Evolutionary conservation across 2,888 invertebrate species (phyloP), one percentile per base, ranked within the genome.

Genomic region (Neria commutata): DNA sequence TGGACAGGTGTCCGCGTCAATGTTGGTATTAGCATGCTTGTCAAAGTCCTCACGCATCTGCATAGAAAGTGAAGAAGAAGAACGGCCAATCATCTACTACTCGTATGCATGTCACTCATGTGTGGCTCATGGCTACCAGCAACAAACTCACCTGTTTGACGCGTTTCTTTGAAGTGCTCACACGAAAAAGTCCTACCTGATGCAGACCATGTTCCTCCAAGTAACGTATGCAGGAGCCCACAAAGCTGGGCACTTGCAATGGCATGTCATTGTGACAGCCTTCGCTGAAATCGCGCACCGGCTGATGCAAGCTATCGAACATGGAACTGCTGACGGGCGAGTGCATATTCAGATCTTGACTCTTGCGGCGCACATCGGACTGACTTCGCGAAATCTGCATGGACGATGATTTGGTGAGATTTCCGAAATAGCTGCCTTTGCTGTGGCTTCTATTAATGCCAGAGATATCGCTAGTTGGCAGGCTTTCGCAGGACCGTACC

Each of bases 11-110:
- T 92, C 91, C 10, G 89, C 86, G 66, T 90, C 90, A 69, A 95
- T 84, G 23, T 53, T 37, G 59, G 87, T 85, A 14, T 86, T 85
- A 70, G 88, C 87, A 17, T 92, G 93, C 63, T 88, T 88, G 83
- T 96, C 94, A 83, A 96, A 94, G 64, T 94, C 94, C 78, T 96
- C 95, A 47, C 94, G 85, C 65, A 96, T 83, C 94, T 95, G 81
- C 19, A 26, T 25, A 49, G 29, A 17, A 26, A 49, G 17, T 6
- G 84, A 58, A 6, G 6, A n/a, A 42, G 40, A 16, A 19, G n/a
- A n/a, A n/a, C n/a, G n/a, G n/a, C n/a, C n/a, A n/a, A n/a, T n/a
- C n/a, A n/a, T n/a, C n/a, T n/a, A n/a, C n/a, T n/a, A n/a, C n/a
- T n/a, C n/a, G n/a, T n/a, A n/a, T n/a, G n/a, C n/a, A n/a, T n/a